Conservation (phyloP, 2,113 vertebrate species). For the Lonchura striata region DNA sequence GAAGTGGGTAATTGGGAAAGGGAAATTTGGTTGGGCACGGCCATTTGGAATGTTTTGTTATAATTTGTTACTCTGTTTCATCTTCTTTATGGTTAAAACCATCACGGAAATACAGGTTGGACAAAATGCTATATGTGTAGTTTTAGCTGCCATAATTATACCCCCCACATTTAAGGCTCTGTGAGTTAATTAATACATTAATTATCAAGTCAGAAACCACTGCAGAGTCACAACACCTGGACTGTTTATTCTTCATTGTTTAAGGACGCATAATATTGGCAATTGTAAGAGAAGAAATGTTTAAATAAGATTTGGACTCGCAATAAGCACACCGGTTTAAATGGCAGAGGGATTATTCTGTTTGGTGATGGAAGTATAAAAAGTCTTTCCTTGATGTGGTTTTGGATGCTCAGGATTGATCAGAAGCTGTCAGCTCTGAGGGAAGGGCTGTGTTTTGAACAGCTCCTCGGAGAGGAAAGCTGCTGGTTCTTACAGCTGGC, state of each 20-base stretch:
- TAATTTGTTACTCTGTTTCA: background rate
- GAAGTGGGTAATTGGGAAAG: background rate
- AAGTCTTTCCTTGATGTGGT: background rate
- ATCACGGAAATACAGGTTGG: background rate
- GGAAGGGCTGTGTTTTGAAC: background rate
- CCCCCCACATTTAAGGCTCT: background rate
- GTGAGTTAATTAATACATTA: background rate
- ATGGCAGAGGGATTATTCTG: background rate
- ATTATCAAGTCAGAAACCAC: background rate
- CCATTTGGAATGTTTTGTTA: background rate
- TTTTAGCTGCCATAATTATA: background rate
- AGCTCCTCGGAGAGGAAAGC: background rate
- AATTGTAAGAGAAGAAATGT: background rate
- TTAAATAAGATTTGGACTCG: background rate
- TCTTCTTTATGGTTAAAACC: background rate
- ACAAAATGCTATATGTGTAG: background rate
- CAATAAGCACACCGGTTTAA: background rate
- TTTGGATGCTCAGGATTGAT: background rate
- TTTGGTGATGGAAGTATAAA: background rate
- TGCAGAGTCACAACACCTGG: background rate
- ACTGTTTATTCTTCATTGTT: background rate
- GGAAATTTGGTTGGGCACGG: background rate
- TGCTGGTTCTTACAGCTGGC: background rate
- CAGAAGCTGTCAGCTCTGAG: background rate
- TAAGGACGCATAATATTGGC: background rate